Conservation (phyloP, 2,113 vertebrate species). For the Gobiocypris rarus region DNA sequence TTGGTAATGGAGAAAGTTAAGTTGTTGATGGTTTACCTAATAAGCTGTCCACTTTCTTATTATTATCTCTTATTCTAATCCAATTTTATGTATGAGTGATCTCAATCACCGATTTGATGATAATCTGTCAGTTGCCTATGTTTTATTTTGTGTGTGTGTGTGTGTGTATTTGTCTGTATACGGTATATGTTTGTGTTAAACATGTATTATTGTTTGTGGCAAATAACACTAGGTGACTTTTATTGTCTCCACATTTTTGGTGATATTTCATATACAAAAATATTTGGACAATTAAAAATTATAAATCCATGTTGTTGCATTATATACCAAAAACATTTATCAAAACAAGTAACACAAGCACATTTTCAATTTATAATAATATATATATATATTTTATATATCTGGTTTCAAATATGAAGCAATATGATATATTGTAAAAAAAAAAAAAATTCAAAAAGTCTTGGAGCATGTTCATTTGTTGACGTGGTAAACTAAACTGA, state of each 20-base stretch:
- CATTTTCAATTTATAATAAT: no score
- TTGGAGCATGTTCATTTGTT: no score
- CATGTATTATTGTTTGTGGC: background rate
- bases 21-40: background rate
- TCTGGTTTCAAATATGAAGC: background rate
- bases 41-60: background rate
- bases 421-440: background rate
- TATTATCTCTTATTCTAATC: background rate
- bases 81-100: background rate
- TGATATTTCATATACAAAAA: background rate
- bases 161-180: no score
- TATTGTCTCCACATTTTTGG: background rate
- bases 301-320: background rate
- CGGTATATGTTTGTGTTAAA: no score
- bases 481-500: background rate
- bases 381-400: background rate
- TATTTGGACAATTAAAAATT: background rate
- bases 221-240: background rate
- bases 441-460: background rate
- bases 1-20: background rate
- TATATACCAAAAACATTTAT: background rate
- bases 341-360: background rate
- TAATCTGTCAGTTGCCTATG: background rate
- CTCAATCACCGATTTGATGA: background rate
- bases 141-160: no score